Evolutionary conservation across 2,113 vertebrate genomes (phyloP).

Genomic region (Pogonocichla stellata): DNA sequence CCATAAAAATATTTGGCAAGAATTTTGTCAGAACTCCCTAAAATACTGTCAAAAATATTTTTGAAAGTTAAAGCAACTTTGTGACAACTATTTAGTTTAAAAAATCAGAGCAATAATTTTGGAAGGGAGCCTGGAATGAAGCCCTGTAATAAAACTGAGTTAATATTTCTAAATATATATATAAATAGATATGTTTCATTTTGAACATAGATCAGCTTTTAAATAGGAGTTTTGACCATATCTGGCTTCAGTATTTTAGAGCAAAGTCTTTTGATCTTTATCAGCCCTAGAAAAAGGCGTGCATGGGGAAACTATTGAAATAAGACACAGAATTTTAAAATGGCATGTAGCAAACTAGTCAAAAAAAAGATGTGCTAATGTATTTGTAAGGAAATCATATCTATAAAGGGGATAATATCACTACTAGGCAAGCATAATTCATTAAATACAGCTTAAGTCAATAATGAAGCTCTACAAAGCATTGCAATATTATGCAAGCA

Average conservation of each 20-base stretch:
- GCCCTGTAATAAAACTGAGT: neutral
- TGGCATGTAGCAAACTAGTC: neutral
- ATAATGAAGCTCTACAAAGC: neutral
- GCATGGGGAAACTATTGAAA: neutral
- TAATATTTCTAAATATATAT: neutral
- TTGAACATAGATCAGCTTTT: neutral
- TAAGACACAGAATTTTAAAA: neutral
- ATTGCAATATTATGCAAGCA: neutral
- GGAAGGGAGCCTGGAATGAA: neutral
- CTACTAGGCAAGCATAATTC: neutral
- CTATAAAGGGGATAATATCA: neutral
- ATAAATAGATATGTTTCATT: neutral
- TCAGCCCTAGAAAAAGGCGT: neutral
- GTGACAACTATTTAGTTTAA: neutral
- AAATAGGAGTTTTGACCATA: neutral
- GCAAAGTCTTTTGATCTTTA: neutral
- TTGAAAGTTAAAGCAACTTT: neutral
- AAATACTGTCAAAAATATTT: slow-evolving; percentile 31
- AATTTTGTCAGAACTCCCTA: neutral
- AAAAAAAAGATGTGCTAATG: neutral
- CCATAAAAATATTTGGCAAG: neutral
- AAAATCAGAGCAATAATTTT: neutral
- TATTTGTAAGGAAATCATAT: neutral
- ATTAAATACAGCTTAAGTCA: neutral
- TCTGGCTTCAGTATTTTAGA: neutral